A percentile compares a stretch with the other conserved stretches of the same genome.
phyloP scores from a whole-genome alignment of 2,888 invertebrate species.

The Coremacera marginata region DNA sequence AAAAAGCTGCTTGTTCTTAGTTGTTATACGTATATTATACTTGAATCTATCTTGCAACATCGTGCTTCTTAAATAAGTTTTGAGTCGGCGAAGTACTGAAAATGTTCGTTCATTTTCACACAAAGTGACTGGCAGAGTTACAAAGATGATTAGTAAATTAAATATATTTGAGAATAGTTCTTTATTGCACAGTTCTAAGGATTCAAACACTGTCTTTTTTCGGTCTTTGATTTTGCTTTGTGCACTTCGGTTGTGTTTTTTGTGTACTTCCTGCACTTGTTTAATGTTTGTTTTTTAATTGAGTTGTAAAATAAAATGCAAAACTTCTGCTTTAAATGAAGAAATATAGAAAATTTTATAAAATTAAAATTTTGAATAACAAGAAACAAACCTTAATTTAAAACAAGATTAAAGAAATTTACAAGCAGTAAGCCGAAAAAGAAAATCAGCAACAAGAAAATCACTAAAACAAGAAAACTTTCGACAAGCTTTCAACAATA shows the following conservation, averaged over 20 bases:
- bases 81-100: no score
- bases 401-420: background rate
- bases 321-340: background rate
- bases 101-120: no score
- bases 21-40: no score
- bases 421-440: background rate
- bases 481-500: no score
- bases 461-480: background rate
- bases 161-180: no score
- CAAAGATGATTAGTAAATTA: no score
- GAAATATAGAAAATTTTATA: background rate
- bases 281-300: background rate
- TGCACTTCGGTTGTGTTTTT: background rate
- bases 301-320: background rate
- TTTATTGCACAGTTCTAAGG: no score
- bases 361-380: background rate
- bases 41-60: no score
- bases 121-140: no score
- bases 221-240: conserved; percentile 23
- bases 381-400: background rate
- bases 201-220: no score
- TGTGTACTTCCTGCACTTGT: background rate
- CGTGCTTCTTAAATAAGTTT: no score
- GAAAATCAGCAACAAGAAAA: background rate
- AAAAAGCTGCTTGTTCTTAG: no score